phyloP scores from a whole-genome alignment of 2,113 vertebrate genomes.

The Colistium nudipinnis region DNA sequence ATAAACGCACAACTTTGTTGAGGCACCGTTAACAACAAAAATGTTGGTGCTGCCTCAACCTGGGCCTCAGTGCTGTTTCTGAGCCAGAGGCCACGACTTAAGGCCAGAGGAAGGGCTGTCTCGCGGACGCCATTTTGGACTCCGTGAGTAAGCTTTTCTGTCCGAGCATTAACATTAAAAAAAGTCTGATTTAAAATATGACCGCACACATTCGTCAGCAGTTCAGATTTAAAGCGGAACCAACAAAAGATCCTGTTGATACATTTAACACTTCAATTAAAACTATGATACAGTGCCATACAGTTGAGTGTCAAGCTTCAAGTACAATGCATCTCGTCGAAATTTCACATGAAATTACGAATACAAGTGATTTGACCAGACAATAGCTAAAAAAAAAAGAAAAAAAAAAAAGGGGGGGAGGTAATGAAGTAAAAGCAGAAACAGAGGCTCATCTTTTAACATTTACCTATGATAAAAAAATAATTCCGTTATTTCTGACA shows the following conservation, averaged over 20 bases:
- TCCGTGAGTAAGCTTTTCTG: conserved; percentile 80
- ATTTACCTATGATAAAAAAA: conserved; percentile 9
- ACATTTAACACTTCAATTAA: background rate
- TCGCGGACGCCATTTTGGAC: conserved; percentile 80
- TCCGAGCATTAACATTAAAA: background rate
- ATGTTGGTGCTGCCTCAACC: background rate
- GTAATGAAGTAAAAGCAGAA: background rate
- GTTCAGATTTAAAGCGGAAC: background rate
- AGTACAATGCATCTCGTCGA: background rate
- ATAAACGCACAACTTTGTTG: background rate
- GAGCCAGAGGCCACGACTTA: background rate
- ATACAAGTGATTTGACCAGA: background rate
- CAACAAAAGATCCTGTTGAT: background rate
- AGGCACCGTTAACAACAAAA: too few relatives aligned
- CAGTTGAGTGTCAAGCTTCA: background rate
- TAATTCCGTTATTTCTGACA: background rate
- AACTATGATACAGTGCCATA: background rate
- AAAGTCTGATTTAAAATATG: background rate
- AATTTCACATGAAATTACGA: background rate
- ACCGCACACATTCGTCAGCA: background rate
- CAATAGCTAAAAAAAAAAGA: background rate
- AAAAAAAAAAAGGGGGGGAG: background rate
- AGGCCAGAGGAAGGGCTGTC: conserved; percentile 48
- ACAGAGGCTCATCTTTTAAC: background rate
- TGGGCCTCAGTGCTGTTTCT: background rate